A percentile compares a stretch with the other conserved stretches of the same genome.
Evolutionary conservation across 2,797 vertebrate genomes (phyloP).

Genomic region (Peromyscus aztecus): DNA sequence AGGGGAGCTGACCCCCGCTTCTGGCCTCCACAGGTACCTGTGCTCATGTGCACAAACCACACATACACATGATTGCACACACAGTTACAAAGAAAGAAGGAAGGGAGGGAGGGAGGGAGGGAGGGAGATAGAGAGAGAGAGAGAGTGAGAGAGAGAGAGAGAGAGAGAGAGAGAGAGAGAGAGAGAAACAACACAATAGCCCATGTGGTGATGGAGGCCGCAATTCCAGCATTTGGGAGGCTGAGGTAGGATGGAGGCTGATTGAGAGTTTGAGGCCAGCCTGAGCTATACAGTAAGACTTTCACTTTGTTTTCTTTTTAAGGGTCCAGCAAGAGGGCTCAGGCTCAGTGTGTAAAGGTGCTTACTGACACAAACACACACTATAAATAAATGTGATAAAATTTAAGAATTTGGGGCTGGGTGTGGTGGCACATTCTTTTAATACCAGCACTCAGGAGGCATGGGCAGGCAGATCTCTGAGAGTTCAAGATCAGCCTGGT

Average conservation of each 20-base stretch:
- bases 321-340: neutral
- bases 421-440: neutral
- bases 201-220: neutral
- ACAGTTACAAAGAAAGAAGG: neutral
- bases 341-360: neutral
- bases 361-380: neutral
- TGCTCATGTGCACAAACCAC: neutral
- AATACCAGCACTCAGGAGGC: neutral
- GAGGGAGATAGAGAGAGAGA: rapidly evolving
- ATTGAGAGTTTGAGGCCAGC: neutral
- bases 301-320: neutral
- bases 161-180: no score
- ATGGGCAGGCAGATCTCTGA: neutral
- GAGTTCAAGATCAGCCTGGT: neutral
- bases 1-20: neutral
- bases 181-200: neutral
- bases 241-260: no score
- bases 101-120: no score
- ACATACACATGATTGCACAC: neutral
- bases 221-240: neutral
- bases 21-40: neutral
- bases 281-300: neutral
- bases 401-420: neutral
- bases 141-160: neutral
- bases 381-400: neutral